These are phyloP conservation scores for Temnothorax curvispinosus DNA, from an alignment of 1,140 invertebrate genomes.

Conservation along the genomic window DNA sequence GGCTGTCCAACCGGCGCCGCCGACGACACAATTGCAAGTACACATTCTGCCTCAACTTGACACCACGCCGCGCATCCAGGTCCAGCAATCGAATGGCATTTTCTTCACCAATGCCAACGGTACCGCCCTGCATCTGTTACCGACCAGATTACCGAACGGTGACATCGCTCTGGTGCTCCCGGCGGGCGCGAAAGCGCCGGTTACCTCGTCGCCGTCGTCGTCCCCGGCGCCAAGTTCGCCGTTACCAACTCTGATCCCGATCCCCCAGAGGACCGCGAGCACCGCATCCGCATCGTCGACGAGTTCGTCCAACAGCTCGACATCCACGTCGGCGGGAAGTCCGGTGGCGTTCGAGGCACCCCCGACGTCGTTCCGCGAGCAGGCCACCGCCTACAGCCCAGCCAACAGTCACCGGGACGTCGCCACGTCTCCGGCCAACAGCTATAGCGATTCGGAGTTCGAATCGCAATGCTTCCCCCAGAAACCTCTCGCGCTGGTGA, in stretches of 20 bases:
- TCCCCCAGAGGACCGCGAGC: slow-evolving; percentile 90
- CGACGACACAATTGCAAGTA: slow-evolving; percentile 83
- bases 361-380: slow-evolving; percentile 80
- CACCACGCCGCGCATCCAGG: slow-evolving; percentile 81
- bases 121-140: slow-evolving; percentile 87
- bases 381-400: slow-evolving; percentile 81
- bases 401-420: slow-evolving; percentile 83
- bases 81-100: slow-evolving; percentile 85
- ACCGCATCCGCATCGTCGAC: slow-evolving; percentile 89
- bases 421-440: slow-evolving; percentile 83
- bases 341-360: slow-evolving; percentile 83
- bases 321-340: slow-evolving; percentile 82
- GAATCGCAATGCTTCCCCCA: slow-evolving; percentile 85
- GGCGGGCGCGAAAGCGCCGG: slow-evolving; percentile 80
- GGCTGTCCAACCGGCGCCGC: slow-evolving; percentile 78
- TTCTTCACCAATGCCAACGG: slow-evolving; percentile 84
- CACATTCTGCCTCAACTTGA: slow-evolving; percentile 84
- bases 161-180: slow-evolving; percentile 88
- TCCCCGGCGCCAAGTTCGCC: slow-evolving; percentile 86
- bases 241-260: slow-evolving; percentile 89
- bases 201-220: slow-evolving; percentile 82
- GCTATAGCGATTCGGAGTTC: slow-evolving; percentile 83
- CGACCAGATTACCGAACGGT: slow-evolving; percentile 87
- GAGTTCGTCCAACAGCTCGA: slow-evolving; percentile 84
- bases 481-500: slow-evolving; percentile 90